phyloP scores from a whole-genome alignment of 2,888 invertebrate species.

The Philonicus albiceps region DNA sequence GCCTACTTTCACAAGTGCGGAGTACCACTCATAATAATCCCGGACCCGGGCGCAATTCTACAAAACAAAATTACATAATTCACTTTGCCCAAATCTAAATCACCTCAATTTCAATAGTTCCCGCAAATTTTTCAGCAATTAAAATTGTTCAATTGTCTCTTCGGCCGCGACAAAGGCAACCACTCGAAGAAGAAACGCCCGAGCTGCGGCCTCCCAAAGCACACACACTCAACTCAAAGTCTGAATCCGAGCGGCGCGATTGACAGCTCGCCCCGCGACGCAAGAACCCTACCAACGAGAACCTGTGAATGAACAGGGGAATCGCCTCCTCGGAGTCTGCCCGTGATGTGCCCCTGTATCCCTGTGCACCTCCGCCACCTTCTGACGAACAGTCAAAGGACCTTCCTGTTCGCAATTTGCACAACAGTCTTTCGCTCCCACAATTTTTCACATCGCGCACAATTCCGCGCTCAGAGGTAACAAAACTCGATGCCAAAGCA shows the following conservation, averaged over 20 bases:
- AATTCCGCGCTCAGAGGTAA: neutral
- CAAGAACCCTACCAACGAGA: neutral
- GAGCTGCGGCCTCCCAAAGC: neutral
- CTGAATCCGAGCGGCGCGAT: neutral
- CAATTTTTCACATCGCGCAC: neutral
- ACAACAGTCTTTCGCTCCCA: neutral
- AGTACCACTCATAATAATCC: neutral
- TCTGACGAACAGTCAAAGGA: neutral
- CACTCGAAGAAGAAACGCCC: constrained; percentile 2
- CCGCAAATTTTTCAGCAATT: neutral
- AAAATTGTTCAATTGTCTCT: neutral
- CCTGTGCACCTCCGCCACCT: neutral
- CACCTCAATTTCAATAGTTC: neutral
- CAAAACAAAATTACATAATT: neutral
- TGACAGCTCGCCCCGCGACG: neutral
- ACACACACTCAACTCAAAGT: neutral
- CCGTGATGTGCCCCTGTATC: neutral
- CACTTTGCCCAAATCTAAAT: neutral
- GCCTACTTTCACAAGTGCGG: constrained; percentile 25
- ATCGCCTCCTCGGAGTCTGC: neutral
- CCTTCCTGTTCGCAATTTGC: neutral
- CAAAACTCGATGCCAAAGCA: neutral
- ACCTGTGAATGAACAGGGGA: neutral
- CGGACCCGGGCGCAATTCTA: neutral
- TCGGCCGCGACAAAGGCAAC: neutral